Conservation (phyloP, 2,888 invertebrate species). For the Stenotaenia linearis region DNA sequence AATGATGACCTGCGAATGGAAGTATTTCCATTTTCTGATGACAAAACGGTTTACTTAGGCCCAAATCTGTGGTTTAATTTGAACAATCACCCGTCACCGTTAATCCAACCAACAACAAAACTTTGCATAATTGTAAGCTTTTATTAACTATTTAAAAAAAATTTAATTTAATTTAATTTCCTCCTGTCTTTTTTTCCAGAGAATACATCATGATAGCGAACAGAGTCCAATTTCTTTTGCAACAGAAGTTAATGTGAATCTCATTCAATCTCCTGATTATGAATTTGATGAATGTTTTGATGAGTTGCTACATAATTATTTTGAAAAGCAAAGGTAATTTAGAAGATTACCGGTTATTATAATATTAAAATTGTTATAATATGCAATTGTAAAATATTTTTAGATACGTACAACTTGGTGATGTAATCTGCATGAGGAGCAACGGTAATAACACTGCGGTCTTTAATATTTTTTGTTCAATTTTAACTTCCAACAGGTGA, state of each 20-base stretch:
- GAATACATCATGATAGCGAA: background rate
- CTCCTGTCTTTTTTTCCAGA: background rate
- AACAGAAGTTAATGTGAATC: conserved; percentile 33
- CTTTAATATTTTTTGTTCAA: no score
- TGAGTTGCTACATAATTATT: conserved; percentile 36
- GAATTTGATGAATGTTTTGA: conserved; percentile 34
- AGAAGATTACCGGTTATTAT: background rate
- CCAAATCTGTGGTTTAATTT: conserved; percentile 41
- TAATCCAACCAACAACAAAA: conserved; percentile 37
- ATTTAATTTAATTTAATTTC: background rate
- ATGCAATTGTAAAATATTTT: background rate
- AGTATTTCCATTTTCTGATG: background rate
- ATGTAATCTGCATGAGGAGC: conserved; percentile 35
- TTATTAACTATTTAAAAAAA: background rate
- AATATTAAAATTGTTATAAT: background rate
- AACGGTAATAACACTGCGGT: conserved; percentile 1
- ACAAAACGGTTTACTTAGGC: conserved; percentile 37
- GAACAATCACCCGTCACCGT: conserved; percentile 37
- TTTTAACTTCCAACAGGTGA: background rate
- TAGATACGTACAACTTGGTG: conserved; percentile 36
- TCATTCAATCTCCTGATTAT: conserved; percentile 38
- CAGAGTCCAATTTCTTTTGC: conserved; percentile 17
- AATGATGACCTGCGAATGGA: background rate
- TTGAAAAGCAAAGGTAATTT: conserved; percentile 36
- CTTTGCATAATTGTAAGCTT: conserved; percentile 30